Evolutionary conservation across 2,113 vertebrate genomes (phyloP).

Genomic region (Rostratula benghalensis): DNA sequence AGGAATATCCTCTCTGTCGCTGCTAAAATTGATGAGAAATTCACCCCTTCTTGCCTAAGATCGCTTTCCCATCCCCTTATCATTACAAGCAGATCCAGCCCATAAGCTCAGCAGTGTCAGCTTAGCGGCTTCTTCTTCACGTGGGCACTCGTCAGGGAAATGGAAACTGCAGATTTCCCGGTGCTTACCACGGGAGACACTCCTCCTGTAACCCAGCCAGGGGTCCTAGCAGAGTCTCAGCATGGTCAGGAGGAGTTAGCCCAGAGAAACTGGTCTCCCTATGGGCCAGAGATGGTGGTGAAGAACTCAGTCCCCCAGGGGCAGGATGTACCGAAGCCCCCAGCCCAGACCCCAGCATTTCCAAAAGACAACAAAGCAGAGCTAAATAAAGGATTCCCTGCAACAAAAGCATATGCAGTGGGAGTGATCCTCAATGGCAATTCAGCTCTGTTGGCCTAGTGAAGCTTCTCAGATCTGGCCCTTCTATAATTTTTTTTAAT

Average conservation of each 20-base stretch:
- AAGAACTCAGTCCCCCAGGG: neutral
- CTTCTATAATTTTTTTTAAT: neutral
- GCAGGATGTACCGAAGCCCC: neutral
- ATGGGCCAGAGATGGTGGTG: neutral
- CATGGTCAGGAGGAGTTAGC: neutral
- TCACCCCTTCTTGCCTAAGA: neutral
- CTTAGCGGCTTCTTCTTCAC: neutral
- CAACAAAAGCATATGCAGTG: neutral
- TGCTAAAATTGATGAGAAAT: slow-evolving; percentile 14
- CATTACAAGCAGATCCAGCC: neutral
- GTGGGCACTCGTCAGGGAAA: neutral
- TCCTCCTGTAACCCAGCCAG: accelerated
- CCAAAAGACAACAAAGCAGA: neutral
- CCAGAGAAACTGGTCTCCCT: neutral
- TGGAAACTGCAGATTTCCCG: neutral
- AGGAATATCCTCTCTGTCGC: neutral
- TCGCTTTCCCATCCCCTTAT: neutral
- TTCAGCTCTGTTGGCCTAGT: neutral
- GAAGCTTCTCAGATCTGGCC: neutral
- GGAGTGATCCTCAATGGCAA: neutral
- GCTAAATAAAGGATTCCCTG: neutral
- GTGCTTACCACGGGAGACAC: neutral
- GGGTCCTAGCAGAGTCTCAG: neutral
- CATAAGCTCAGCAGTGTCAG: neutral
- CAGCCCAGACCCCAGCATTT: neutral